Conservation (phyloP, 1,140 invertebrate species). For the Drosophila ironensis region DNA sequence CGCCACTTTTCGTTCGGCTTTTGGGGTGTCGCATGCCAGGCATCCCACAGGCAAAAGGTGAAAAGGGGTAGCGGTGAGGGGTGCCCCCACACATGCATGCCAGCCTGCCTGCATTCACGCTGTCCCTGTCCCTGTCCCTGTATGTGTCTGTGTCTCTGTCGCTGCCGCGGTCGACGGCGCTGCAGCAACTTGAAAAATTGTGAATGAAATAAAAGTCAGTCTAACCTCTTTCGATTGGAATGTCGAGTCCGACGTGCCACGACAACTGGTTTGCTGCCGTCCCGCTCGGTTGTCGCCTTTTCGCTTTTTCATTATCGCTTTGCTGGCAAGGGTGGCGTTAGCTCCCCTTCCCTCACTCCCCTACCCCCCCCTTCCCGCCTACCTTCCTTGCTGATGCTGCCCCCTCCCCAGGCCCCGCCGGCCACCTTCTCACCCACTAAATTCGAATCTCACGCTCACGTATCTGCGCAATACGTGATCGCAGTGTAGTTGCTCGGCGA, state of each 20-base stretch:
- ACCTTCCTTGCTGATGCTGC: conserved; percentile 1
- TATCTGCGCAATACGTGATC: conserved; percentile 62
- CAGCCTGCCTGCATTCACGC: no score
- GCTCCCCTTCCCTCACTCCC: conserved; percentile 36
- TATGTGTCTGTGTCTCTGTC: no score
- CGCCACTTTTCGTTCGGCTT: background rate
- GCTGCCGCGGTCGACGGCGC: conserved; percentile 14
- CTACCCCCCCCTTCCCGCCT: conserved; percentile 5
- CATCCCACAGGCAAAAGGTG: conserved; percentile 24
- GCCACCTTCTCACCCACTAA: conserved; percentile 5
- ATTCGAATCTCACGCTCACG: conserved; percentile 48
- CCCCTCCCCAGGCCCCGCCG: background rate
- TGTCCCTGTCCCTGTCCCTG: no score
- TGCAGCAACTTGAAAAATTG: conserved; percentile 54
- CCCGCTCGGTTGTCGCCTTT: conserved; percentile 8
- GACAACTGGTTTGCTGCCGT: conserved; percentile 62
- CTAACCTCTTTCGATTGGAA: conserved; percentile 71
- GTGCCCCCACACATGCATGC: conserved; percentile 33
- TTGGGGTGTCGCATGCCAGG: conserved; percentile 62
- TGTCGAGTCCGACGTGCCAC: conserved; percentile 69
- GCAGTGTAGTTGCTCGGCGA: conserved; percentile 26
- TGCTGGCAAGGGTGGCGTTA: conserved; percentile 69
- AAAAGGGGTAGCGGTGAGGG: conserved; percentile 14
- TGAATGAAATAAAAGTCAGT: conserved; percentile 70
- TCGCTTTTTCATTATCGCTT: conserved; percentile 66